phyloP scores from a whole-genome alignment of 1,140 invertebrate species.

The Drosophila arizonae region DNA sequence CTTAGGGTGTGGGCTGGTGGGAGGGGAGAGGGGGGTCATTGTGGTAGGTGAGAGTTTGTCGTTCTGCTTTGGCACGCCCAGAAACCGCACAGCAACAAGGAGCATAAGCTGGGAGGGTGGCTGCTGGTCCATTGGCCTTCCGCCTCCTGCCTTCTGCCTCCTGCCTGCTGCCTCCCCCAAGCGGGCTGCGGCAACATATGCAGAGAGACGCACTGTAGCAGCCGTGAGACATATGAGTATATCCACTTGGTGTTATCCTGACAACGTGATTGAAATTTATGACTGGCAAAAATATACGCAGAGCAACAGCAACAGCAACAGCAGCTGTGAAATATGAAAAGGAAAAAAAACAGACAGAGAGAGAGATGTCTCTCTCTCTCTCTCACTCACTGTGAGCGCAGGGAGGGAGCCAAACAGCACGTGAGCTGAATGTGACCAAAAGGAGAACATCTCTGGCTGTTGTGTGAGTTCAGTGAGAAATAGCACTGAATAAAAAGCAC shows the following conservation, averaged over 20 bases:
- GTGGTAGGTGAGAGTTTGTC: slow-evolving; percentile 14
- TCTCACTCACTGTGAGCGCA: not conserved
- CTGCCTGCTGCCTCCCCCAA: not conserved
- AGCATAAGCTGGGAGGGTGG: not conserved
- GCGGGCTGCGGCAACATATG: slow-evolving; percentile 48
- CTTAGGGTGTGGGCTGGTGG: not conserved
- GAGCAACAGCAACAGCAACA: slow-evolving; percentile 16
- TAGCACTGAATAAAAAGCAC: slow-evolving; percentile 81
- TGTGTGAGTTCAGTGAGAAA: slow-evolving; percentile 59
- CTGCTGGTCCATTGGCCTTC: not conserved
- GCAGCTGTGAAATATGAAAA: slow-evolving; percentile 51
- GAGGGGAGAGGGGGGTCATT: not conserved
- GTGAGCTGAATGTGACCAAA: slow-evolving; percentile 60
- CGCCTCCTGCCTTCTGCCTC: not conserved
- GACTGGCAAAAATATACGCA: slow-evolving; percentile 73
- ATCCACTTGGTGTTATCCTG: slow-evolving; percentile 76
- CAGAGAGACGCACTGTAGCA: slow-evolving; percentile 33
- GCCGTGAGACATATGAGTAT: slow-evolving; percentile 65
- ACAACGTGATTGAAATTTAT: slow-evolving; percentile 82
- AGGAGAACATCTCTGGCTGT: not conserved
- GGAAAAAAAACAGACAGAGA: slow-evolving; percentile 6
- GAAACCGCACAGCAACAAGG: slow-evolving; percentile 27
- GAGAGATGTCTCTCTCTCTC: too few species aligned
- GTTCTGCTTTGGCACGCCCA: slow-evolving; percentile 40
- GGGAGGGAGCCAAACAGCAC: slow-evolving; percentile 24